These are phyloP conservation scores for Menidia beryllina DNA, from an alignment of 2,113 vertebrate species.

Conservation along the genomic window DNA sequence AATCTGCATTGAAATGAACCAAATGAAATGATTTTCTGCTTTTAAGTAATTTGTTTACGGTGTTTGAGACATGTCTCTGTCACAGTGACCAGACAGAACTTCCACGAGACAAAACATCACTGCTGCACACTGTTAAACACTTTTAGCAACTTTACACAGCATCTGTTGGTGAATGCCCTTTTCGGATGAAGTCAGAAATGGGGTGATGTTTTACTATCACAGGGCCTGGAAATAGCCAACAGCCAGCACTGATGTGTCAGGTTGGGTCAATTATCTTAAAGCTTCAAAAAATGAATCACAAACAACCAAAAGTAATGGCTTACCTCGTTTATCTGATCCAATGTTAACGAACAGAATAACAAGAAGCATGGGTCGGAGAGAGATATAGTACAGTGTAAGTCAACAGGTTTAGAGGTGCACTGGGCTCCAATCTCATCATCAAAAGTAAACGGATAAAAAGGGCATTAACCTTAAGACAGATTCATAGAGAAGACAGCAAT, in stretches of 20 bases:
- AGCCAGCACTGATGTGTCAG: constrained; percentile 53
- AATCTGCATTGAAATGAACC: neutral
- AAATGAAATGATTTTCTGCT: neutral
- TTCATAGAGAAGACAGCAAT: constrained; percentile 53
- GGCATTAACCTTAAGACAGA: constrained; percentile 76
- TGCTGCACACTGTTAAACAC: constrained; percentile 51
- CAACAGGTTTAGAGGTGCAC: constrained; percentile 73
- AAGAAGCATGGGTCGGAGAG: constrained; percentile 83
- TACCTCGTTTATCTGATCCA: constrained; percentile 88
- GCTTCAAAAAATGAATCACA: constrained; percentile 40
- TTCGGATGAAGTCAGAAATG: constrained; percentile 46
- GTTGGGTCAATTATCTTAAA: constrained; percentile 42
- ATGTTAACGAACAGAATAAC: constrained; percentile 82
- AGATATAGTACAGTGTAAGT: constrained; percentile 82
- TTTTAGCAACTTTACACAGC: constrained; percentile 41
- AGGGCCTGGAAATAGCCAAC: constrained; percentile 50
- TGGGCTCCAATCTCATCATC: constrained; percentile 67
- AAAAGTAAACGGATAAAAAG: constrained; percentile 65
- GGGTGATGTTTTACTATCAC: constrained; percentile 38
- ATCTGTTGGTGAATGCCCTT: constrained; percentile 73
- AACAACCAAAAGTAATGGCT: constrained; percentile 79
- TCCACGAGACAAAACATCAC: constrained; percentile 28
- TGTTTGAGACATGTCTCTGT: constrained; percentile 35
- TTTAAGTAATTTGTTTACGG: neutral
- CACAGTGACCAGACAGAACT: constrained; percentile 15